These are phyloP conservation scores for Drosophila suzukii DNA, from an alignment of 1,140 invertebrate species.

Conservation along the genomic window DNA sequence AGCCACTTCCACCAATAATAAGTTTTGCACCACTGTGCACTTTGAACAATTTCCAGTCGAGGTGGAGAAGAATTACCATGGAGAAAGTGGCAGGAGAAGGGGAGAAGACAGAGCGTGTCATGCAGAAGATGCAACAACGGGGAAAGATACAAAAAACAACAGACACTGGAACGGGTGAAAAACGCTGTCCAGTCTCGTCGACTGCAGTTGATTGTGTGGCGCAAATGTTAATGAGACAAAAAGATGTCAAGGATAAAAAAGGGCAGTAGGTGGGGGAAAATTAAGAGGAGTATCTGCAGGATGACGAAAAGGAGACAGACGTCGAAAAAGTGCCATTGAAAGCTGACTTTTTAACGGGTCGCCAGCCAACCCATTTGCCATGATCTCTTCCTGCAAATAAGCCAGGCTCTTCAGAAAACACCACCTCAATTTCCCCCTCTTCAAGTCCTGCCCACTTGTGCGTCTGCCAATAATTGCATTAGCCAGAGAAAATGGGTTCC, in stretches of 20 bases:
- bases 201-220: slow-evolving; percentile 45
- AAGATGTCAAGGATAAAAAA: slow-evolving; percentile 41
- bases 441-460: not conserved
- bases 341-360: slow-evolving; percentile 23
- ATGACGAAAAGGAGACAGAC: slow-evolving; percentile 2
- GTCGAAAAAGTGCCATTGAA: slow-evolving; percentile 5
- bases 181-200: slow-evolving; percentile 21
- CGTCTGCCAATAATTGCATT: slow-evolving; percentile 26
- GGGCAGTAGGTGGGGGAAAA: not conserved
- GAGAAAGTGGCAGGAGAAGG: not conserved
- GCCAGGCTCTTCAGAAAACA: not conserved
- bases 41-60: not conserved
- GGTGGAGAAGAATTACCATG: not conserved
- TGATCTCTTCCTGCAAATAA: slow-evolving; percentile 28
- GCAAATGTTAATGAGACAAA: slow-evolving; percentile 67
- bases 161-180: not conserved
- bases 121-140: slow-evolving; percentile 15
- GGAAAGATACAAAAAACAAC: not conserved
- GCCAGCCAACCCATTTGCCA: slow-evolving; percentile 33
- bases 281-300: not conserved
- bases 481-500: not conserved
- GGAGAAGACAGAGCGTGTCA: slow-evolving; percentile 7
- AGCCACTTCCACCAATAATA: not conserved
- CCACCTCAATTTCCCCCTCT: slow-evolving; percentile 1
- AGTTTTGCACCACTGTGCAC: slow-evolving; percentile 2